Base-by-base conservation (phyloP, 2,797 vertebrate genomes). In the Coregonus suidteri region DNA sequence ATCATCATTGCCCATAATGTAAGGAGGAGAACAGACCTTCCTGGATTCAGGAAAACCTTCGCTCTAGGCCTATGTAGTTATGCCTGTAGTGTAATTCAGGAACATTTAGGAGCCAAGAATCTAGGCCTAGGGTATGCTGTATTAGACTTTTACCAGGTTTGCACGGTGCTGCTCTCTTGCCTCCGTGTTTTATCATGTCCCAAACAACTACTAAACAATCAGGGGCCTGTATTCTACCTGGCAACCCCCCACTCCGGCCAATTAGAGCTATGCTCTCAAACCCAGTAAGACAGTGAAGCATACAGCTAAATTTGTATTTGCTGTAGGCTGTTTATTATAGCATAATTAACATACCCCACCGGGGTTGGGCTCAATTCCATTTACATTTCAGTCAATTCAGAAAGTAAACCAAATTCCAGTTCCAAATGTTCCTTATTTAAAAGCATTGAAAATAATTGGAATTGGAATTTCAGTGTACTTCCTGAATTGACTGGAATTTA, bases 131-230 rank as follows among this genome's bases (percentile, higher is more conserved):
- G 71, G 30, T 56, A 76, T 65, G 18, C 62, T 25, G 34, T 31
- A 34, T 13, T 54, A 4, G 35, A 71, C 75, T 20, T 83, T 80
- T 51, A 73, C 83, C 51, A 75, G 30, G 74, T 83, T 87, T 85
- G 84, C 78, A 82, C 76, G 53, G 76, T 71, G 56, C 74, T 34
- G 30, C 88, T 77, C 53, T 82, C 75, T 70, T 18, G 81, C 74
- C 75, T 79, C 78, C 52, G 75, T 78, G 77, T 87, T 86, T 72
- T 81, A 56, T 68, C 83, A 81, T 84, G 81, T 81, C 31, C 71
- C 73, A 73, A 77, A 79, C 76, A 83, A 85, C 78, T 87, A 66
- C n/a, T 59, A n/a, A 71, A 91, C 90, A 91, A 90, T 86, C 82
- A 85, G 79, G 64, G 59, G 73, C 54, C 84, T 89, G 87, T 92